Conservation (phyloP, 1,140 invertebrate species). For the Argopecten irradians region DNA sequence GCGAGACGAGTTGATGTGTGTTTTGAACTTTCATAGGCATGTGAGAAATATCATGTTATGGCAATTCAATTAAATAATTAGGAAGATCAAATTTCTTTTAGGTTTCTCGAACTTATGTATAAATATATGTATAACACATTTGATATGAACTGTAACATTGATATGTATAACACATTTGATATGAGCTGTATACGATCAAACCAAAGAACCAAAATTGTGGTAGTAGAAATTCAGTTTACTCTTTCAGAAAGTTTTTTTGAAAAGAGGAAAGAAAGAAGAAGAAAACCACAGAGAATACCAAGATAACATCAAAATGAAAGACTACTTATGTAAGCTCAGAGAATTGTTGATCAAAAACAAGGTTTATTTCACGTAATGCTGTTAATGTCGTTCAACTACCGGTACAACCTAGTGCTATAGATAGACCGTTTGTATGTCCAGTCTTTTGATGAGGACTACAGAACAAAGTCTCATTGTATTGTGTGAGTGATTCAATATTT, state of each 20-base stretch:
- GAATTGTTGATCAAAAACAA: not conserved
- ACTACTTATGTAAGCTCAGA: not conserved
- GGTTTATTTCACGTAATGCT: not conserved
- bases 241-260: too few relatives aligned
- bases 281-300: too few relatives aligned
- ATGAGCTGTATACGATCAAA: too few relatives aligned
- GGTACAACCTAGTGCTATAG: conserved; percentile 19
- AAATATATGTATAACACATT: too few relatives aligned
- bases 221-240: too few relatives aligned
- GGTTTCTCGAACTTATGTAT: too few relatives aligned
- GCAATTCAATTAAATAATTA: not conserved
- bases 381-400: not conserved
- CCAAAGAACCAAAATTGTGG: too few relatives aligned
- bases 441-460: not conserved
- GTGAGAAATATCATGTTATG: not conserved
- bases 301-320: not conserved
- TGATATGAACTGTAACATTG: too few relatives aligned
- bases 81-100: too few relatives aligned
- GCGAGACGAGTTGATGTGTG: not conserved
- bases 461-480: not conserved
- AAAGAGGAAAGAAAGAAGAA: too few relatives aligned
- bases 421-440: not conserved
- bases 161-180: too few relatives aligned
- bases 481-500: not conserved
- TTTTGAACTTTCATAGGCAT: not conserved